A percentile compares a stretch with the other conserved stretches of the same genome.
phyloP scores from a whole-genome alignment of 2,888 invertebrate species.

The Tetanocera ferruginea region DNA sequence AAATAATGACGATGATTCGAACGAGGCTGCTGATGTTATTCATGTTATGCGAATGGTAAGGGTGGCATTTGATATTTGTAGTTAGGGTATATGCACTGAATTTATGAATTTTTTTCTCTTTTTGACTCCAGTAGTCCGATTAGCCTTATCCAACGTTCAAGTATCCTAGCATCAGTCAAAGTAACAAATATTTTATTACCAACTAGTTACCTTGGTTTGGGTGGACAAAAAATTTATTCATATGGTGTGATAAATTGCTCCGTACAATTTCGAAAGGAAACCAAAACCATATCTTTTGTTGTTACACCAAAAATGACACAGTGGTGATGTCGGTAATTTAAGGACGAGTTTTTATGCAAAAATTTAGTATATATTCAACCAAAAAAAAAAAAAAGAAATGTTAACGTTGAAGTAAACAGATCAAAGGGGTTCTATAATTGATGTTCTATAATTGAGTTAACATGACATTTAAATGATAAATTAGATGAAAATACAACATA shows the following conservation, averaged over 20 bases:
- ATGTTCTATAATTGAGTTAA: no score
- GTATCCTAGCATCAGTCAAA: slow-evolving; percentile 17
- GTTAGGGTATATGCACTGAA: not conserved
- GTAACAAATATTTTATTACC: no score
- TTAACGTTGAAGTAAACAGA: no score
- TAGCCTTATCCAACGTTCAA: slow-evolving; percentile 33
- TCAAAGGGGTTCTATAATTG: not conserved
- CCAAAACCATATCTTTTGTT: not conserved
- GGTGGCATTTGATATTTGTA: slow-evolving; percentile 5
- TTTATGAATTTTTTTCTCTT: slow-evolving; percentile 9
- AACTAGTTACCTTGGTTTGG: not conserved
- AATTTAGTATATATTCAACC: slow-evolving; percentile 20
- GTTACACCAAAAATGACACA: slow-evolving; percentile 25
- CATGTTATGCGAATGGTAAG: not conserved
- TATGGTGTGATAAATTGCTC: not conserved
- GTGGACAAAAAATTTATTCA: not conserved
- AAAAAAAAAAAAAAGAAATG: no score
- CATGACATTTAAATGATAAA: not conserved
- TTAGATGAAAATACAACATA: no score
- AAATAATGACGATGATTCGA: not conserved
- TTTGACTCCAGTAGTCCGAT: slow-evolving; percentile 35
- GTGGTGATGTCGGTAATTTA: slow-evolving; percentile 27
- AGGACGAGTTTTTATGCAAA: slow-evolving; percentile 30
- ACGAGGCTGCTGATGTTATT: not conserved
- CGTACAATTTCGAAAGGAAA: not conserved